Evolutionary conservation across 2,888 invertebrate genomes (phyloP).

Genomic region (Aromia moschata): DNA sequence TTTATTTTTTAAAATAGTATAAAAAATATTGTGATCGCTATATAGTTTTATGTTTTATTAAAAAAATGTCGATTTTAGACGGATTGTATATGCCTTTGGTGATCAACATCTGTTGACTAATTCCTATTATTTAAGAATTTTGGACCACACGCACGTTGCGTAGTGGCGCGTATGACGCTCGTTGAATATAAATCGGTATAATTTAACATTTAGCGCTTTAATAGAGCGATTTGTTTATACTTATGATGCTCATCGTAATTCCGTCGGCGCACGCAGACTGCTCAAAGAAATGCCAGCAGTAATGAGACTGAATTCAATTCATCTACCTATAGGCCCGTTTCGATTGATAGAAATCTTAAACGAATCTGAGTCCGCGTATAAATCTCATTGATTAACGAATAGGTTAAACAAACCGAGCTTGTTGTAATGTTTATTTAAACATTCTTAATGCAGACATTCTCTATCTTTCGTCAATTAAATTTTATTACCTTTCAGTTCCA

Average conservation of each 20-base stretch:
- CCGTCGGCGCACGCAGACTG: neutral
- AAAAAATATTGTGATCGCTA: neutral
- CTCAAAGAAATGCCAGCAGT: neutral
- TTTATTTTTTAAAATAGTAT: too few relatives aligned
- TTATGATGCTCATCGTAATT: neutral
- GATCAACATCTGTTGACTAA: too few relatives aligned
- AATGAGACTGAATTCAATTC: constrained; percentile 17
- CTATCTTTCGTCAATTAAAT: too few relatives aligned
- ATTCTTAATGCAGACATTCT: too few relatives aligned
- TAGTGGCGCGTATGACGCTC: neutral
- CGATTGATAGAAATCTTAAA: constrained; percentile 17
- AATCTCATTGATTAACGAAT: constrained; percentile 9
- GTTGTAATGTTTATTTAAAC: too few relatives aligned
- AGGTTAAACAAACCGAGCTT: neutral
- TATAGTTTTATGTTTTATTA: neutral
- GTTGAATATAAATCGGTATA: neutral
- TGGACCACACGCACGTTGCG: neutral
- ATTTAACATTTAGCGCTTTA: neutral
- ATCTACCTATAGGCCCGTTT: constrained; percentile 14
- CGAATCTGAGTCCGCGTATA: constrained; percentile 1
- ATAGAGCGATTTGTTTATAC: neutral
- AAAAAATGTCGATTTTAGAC: too few relatives aligned
- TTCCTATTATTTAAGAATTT: too few relatives aligned
- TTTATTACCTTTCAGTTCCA: too few relatives aligned
- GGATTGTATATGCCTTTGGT: too few relatives aligned